These are phyloP conservation scores for Nomada fucata DNA, from an alignment of 2,888 invertebrate genomes.

Conservation along the genomic window DNA sequence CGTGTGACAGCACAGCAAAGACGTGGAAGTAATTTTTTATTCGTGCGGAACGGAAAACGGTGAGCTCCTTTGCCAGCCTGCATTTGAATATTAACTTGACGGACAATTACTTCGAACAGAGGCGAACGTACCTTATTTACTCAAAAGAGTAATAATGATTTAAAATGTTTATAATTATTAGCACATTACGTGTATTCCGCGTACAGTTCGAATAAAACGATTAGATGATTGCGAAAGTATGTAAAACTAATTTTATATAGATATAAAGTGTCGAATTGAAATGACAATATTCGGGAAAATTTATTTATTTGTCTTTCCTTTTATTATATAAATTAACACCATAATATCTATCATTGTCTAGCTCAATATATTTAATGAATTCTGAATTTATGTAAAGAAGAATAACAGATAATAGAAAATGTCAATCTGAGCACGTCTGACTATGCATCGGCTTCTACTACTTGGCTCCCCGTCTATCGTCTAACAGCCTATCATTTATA, in stretches of 20 bases:
- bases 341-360: no score
- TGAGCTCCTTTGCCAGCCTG: neutral
- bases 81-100: neutral
- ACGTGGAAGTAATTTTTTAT: slow-evolving; percentile 21
- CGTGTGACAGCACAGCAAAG: neutral
- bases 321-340: neutral
- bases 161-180: neutral
- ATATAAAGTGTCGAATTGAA: neutral
- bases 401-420: no score
- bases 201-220: no score
- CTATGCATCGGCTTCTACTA: neutral
- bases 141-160: no score
- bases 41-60: neutral
- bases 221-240: no score
- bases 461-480: neutral
- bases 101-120: neutral
- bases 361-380: no score
- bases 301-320: neutral
- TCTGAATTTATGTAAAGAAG: no score
- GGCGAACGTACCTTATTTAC: no score
- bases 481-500: no score
- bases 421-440: neutral
- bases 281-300: neutral
- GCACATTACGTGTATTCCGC: no score
- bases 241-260: neutral